These are phyloP conservation scores for Copidosoma aretas DNA, from an alignment of 2,888 invertebrate genomes.

Conservation along the genomic window DNA sequence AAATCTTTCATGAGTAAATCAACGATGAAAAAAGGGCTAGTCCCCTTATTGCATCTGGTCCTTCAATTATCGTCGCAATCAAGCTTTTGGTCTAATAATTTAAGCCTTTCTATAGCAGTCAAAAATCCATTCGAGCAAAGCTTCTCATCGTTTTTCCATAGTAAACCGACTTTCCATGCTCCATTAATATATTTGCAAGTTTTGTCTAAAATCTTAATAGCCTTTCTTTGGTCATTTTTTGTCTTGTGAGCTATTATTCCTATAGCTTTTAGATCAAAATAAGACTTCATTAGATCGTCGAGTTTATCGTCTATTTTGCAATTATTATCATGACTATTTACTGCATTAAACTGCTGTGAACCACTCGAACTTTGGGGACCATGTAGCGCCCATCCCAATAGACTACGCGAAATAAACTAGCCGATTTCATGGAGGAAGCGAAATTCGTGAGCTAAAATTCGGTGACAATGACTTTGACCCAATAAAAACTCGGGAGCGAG, in stretches of 20 bases:
- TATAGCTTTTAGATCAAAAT: not conserved
- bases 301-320: not conserved
- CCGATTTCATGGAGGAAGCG: too few relatives aligned
- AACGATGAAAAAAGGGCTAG: too few relatives aligned
- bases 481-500: too few relatives aligned
- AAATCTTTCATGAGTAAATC: too few relatives aligned
- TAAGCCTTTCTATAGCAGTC: not conserved
- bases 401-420: too few relatives aligned
- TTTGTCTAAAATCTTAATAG: not conserved
- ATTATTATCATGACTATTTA: too few relatives aligned
- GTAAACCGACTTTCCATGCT: slow-evolving; percentile 1
- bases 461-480: too few relatives aligned
- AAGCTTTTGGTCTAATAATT: not conserved
- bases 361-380: too few relatives aligned
- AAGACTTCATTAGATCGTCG: not conserved
- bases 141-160: slow-evolving; percentile 2
- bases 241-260: not conserved
- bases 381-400: not conserved
- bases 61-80: slow-evolving; percentile 2
- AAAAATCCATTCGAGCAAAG: not conserved
- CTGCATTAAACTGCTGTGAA: too few relatives aligned
- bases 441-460: too few relatives aligned
- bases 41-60: too few relatives aligned
- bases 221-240: not conserved
- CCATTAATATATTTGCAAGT: not conserved